A percentile compares a stretch with the other conserved stretches of the same genome.
phyloP scores from a whole-genome alignment of 2,113 vertebrate genomes.

The Notothenia rossii region DNA sequence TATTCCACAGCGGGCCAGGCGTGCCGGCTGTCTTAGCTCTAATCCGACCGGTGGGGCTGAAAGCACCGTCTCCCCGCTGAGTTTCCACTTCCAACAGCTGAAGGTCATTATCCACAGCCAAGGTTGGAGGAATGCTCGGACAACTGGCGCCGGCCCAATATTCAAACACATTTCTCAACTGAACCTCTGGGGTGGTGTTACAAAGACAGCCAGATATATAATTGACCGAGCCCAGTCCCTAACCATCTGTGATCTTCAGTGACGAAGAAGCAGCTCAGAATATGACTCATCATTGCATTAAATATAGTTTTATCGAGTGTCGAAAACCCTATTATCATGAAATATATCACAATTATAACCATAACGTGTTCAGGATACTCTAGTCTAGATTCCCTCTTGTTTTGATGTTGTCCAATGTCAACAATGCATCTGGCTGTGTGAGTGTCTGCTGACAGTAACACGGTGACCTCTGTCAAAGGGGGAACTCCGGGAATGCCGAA shows the following conservation, averaged over 20 bases:
- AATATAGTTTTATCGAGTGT: background rate
- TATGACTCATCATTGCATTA: background rate
- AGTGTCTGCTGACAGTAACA: constrained; percentile 20
- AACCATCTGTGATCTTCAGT: constrained; percentile 1
- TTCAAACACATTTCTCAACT: constrained; percentile 66
- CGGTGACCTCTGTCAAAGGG: constrained; percentile 22
- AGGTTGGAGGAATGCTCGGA: constrained; percentile 64
- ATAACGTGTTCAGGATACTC: background rate
- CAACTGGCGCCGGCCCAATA: constrained; percentile 67
- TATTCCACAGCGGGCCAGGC: constrained; percentile 66
- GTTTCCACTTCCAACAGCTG: constrained; percentile 83
- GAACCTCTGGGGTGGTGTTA: constrained; percentile 48
- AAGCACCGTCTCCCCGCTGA: constrained; percentile 67
- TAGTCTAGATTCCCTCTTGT: constrained; percentile 6
- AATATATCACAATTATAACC: background rate
- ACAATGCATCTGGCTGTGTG: constrained; percentile 21
- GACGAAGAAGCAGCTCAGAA: background rate
- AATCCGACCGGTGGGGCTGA: constrained; percentile 63
- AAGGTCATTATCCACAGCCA: constrained; percentile 74
- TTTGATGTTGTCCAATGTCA: constrained; percentile 17
- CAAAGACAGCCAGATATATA: constrained; percentile 48
- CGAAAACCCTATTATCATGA: background rate
- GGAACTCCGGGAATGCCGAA: constrained; percentile 59
- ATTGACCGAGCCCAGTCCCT: constrained; percentile 39
- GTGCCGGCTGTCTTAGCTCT: constrained; percentile 68